Evolutionary conservation across 2,113 vertebrate genomes (phyloP).

Genomic region (Morphnarchus princeps): DNA sequence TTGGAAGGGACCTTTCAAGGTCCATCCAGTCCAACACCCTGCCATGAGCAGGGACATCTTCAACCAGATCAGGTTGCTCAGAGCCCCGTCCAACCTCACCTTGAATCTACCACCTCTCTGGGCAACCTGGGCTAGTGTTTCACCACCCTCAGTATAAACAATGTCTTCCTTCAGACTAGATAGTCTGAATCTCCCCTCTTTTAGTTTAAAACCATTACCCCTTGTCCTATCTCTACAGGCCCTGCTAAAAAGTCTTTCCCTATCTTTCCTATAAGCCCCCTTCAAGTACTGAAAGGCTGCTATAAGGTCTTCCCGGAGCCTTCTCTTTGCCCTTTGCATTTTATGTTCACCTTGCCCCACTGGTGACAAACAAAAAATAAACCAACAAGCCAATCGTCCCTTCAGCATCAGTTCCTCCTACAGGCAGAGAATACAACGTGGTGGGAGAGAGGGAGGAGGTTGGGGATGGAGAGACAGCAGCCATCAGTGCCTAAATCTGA

Average conservation of each 20-base stretch:
- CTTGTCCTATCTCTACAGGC: background rate
- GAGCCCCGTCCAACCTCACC: too few species aligned
- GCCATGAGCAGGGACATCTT: too few species aligned
- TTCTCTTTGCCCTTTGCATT: background rate
- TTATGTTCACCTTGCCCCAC: background rate
- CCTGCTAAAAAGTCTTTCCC: background rate
- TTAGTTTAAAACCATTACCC: background rate
- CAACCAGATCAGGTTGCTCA: too few species aligned
- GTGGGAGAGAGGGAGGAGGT: background rate
- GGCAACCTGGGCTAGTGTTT: too few species aligned
- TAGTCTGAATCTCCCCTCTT: accelerated
- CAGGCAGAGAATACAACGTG: accelerated
- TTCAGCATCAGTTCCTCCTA: background rate
- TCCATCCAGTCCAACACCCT: too few species aligned
- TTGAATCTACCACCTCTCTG: too few species aligned
- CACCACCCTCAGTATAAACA: accelerated
- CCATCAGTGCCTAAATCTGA: background rate
- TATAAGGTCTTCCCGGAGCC: background rate
- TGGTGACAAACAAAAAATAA: background rate
- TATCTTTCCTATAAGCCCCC: background rate
- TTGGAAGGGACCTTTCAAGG: too few species aligned
- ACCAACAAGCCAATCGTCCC: background rate
- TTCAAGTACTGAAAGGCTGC: background rate
- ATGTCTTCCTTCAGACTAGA: background rate
- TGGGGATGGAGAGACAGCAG: background rate